Conservation (phyloP, 2,888 invertebrate species). For the Hyposoter dolosus region DNA sequence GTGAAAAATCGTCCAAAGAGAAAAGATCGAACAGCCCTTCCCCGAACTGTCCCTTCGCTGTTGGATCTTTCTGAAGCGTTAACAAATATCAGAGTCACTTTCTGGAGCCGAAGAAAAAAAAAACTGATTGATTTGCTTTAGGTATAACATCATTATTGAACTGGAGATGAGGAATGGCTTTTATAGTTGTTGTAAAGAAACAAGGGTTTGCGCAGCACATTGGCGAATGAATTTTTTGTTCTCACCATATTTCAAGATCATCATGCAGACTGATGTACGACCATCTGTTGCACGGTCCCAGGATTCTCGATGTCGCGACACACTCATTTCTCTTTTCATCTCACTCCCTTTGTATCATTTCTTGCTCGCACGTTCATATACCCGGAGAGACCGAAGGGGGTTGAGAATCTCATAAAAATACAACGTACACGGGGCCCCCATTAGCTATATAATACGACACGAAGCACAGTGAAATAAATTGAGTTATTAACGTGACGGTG, state of each 20-base stretch:
- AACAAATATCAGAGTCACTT: neutral
- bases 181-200: slow-evolving; percentile 3
- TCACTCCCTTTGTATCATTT: slow-evolving; percentile 9
- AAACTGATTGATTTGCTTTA: neutral
- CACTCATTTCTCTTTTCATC: slow-evolving; percentile 28
- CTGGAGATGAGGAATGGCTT: neutral
- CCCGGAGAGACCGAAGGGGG: slow-evolving; percentile 6
- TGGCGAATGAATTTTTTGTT: slow-evolving; percentile 47
- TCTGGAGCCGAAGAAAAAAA: neutral
- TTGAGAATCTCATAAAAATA: slow-evolving; percentile 63
- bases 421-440: slow-evolving; percentile 53
- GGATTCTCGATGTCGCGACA: slow-evolving; percentile 65
- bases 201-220: neutral
- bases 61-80: neutral
- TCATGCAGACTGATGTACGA: slow-evolving; percentile 56
- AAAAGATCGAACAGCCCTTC: neutral
- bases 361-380: slow-evolving; percentile 9
- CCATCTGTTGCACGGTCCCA: slow-evolving; percentile 65
- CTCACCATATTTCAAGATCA: slow-evolving; percentile 55
- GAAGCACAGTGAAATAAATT: slow-evolving; percentile 83
- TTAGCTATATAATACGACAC: slow-evolving; percentile 51
- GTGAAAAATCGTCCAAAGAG: neutral
- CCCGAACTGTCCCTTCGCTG: too few species aligned
- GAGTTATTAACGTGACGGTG: slow-evolving; percentile 85
- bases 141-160: neutral